Percentiles rank a stretch among this genome's conserved stretches.
phyloP scores from a whole-genome alignment of 2,888 invertebrate species.

The Sturmia bella region DNA sequence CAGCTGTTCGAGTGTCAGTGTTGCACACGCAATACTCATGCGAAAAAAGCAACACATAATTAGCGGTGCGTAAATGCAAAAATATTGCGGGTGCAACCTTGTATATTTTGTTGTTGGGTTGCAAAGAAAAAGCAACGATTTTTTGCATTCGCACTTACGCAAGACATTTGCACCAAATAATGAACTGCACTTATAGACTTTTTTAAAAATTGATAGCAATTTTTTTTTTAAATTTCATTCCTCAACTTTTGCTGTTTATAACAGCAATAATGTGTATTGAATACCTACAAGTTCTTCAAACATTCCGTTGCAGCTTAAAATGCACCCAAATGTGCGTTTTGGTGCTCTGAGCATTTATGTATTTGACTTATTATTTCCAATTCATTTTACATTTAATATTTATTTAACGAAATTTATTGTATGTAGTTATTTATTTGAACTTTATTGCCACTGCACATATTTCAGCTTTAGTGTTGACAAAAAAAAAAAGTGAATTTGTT shows the following conservation, averaged over 20 bases:
- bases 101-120: too few species aligned
- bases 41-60: too few species aligned
- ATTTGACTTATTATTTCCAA: conserved; percentile 29
- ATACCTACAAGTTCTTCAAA: conserved; percentile 10
- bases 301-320: neutral
- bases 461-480: conserved; percentile 20
- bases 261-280: conserved; percentile 1
- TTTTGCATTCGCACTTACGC: too few species aligned
- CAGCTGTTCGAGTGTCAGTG: too few species aligned
- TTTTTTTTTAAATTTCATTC: too few species aligned
- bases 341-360: neutral
- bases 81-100: too few species aligned
- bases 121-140: too few species aligned
- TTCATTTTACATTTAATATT: conserved; percentile 57
- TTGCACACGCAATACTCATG: too few species aligned
- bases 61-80: too few species aligned
- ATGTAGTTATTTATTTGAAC: conserved; percentile 35
- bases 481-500: conserved; percentile 27
- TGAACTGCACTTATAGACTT: too few species aligned
- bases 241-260: neutral
- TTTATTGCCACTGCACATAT: conserved; percentile 31
- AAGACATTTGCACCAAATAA: too few species aligned
- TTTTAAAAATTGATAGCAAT: too few species aligned
- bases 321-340: neutral
- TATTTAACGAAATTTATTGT: conserved; percentile 31